A percentile compares a stretch with the other conserved stretches of the same genome.
phyloP scores from a whole-genome alignment of 2,113 vertebrate genomes.

The Peromyscus polionotus region DNA sequence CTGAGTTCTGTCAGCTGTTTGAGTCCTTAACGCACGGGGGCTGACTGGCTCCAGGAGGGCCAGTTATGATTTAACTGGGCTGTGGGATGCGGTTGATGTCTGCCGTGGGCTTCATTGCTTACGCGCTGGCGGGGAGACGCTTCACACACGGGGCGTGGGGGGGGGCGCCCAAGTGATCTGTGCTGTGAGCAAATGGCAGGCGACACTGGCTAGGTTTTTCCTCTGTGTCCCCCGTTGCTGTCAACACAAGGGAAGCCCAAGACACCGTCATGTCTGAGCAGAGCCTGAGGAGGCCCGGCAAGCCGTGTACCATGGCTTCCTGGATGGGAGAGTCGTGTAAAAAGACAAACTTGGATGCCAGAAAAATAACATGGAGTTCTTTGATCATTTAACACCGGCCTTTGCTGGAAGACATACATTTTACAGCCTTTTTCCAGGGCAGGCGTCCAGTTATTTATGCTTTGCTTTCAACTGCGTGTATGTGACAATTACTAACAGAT shows the following conservation, averaged over 20 bases:
- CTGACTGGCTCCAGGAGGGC: not conserved
- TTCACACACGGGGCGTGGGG: not conserved
- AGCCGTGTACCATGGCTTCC: not conserved
- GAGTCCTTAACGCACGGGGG: not conserved
- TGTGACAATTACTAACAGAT: slow-evolving; percentile 5
- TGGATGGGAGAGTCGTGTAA: not conserved
- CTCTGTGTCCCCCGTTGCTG: too few relatives aligned
- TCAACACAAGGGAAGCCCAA: not conserved
- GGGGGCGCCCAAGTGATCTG: not conserved
- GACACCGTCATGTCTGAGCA: not conserved
- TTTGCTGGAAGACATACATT: not conserved
- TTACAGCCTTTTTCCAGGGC: not conserved
- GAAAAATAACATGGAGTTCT: slow-evolving; percentile 16
- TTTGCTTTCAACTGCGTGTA: not conserved
- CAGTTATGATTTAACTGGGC: not conserved
- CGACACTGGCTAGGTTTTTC: not conserved
- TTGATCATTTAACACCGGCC: not conserved
- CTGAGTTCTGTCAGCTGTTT: not conserved
- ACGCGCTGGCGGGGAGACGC: not conserved
- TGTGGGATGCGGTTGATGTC: not conserved
- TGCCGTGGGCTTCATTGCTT: not conserved
- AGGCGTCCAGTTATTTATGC: slow-evolving; percentile 8
- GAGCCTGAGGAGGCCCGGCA: not conserved
- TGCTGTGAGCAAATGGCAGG: not conserved
- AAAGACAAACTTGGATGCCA: not conserved